A percentile compares a stretch with the other conserved stretches of the same genome.
Evolutionary conservation across 2,888 invertebrate genomes (phyloP).

Genomic region (Agrochola litura): DNA sequence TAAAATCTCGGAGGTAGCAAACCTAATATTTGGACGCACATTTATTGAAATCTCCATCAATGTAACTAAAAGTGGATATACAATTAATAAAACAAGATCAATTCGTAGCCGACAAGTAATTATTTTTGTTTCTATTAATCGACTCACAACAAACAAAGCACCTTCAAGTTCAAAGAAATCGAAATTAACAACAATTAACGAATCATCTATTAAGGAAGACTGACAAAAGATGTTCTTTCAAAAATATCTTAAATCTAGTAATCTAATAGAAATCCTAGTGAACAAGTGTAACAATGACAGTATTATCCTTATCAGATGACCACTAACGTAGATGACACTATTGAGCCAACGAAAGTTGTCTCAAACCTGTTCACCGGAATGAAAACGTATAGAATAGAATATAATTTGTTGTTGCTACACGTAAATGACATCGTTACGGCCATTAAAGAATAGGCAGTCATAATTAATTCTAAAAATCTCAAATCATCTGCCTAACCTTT

Average conservation of each 20-base stretch:
- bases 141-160: neutral
- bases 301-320: slow-evolving; percentile 17
- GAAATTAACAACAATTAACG: slow-evolving; percentile 18
- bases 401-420: neutral
- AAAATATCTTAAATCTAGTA: slow-evolving; percentile 23
- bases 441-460: neutral
- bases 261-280: slow-evolving; percentile 33
- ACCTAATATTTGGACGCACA: neutral
- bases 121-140: neutral
- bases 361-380: neutral
- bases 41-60: neutral
- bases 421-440: neutral
- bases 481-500: no score
- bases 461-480: neutral
- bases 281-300: slow-evolving; percentile 28
- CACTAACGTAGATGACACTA: neutral
- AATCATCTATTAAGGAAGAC: slow-evolving; percentile 3
- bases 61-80: neutral
- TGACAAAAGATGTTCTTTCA: slow-evolving; percentile 16
- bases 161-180: slow-evolving; percentile 11
- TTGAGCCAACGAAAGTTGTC: slow-evolving; percentile 14
- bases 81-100: neutral
- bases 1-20: neutral
- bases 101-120: neutral
- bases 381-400: neutral